These are phyloP conservation scores for Caenorhabditis macrosperma DNA, from an alignment of 2,888 invertebrate species.

Conservation along the genomic window DNA sequence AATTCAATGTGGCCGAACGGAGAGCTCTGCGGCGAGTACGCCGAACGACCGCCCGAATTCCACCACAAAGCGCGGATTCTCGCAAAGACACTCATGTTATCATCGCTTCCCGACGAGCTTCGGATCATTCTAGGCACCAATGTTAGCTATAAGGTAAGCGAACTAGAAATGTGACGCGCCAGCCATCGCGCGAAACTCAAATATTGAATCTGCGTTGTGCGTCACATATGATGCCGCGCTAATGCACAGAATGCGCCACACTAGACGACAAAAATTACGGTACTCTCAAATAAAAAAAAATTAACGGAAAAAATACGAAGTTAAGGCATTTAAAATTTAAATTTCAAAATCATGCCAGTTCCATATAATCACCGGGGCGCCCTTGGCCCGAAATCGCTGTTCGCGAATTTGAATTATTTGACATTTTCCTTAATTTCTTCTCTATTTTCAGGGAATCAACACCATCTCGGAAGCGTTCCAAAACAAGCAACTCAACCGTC, in stretches of 20 bases:
- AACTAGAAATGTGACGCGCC: too few species aligned
- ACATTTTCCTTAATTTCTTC: too few species aligned
- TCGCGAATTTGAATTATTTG: too few species aligned
- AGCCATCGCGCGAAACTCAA: too few species aligned
- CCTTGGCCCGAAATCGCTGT: too few species aligned
- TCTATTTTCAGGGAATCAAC: conserved; percentile 88
- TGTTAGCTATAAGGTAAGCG: conserved; percentile 72
- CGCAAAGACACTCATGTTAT: conserved; percentile 89
- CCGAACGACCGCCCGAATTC: conserved; percentile 82
- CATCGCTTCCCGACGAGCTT: conserved; percentile 91
- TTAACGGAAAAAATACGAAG: too few species aligned
- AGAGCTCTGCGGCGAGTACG: conserved; percentile 83
- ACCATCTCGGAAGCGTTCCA: conserved; percentile 92
- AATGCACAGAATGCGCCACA: too few species aligned
- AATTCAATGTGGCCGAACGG: conserved; percentile 84
- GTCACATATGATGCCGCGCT: too few species aligned
- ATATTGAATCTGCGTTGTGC: too few species aligned
- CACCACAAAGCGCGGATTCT: conserved; percentile 84
- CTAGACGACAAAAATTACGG: too few species aligned
- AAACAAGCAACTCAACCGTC: conserved; percentile 88
- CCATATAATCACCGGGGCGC: neutral
- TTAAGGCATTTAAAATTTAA: too few species aligned
- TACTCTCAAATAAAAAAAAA: too few species aligned
- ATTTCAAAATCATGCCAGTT: neutral
- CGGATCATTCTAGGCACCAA: conserved; percentile 89